Percentiles rank a stretch among this genome's conserved stretches.
phyloP scores from a whole-genome alignment of 2,113 vertebrate genomes.

The Triplophysa tibetana region DNA sequence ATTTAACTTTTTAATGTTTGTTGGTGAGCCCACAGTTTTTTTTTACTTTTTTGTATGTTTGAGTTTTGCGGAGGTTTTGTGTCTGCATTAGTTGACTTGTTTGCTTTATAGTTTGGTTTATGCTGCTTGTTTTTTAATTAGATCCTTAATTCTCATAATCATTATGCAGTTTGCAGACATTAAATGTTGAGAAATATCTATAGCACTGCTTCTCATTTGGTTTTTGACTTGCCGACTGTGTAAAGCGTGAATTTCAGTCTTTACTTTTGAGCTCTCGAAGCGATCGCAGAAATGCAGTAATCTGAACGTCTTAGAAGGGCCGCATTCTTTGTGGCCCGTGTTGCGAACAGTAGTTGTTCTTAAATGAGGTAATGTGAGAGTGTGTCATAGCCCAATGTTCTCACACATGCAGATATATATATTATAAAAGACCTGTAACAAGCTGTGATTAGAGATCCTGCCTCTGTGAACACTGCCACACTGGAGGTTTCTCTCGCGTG shows the following conservation, averaged over 20 bases:
- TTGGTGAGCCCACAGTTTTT: too few species aligned
- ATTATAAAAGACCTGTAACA: constrained; percentile 52
- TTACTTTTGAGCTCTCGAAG: constrained; percentile 19
- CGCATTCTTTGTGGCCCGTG: constrained; percentile 32
- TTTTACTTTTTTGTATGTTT: too few species aligned
- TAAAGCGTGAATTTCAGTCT: constrained; percentile 33
- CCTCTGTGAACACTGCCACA: constrained; percentile 53
- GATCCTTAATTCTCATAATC: neutral
- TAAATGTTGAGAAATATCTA: neutral
- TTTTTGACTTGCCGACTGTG: neutral
- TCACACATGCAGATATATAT: constrained; percentile 40
- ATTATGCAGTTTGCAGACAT: neutral
- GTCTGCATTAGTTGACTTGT: neutral
- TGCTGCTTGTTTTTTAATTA: neutral
- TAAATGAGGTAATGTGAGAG: constrained; percentile 43
- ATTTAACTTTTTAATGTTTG: too few species aligned
- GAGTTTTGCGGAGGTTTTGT: neutral
- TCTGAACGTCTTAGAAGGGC: constrained; percentile 30
- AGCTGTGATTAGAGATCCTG: constrained; percentile 47
- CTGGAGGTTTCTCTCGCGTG: constrained; percentile 41
- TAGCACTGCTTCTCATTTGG: neutral
- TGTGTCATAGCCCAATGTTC: constrained; percentile 39
- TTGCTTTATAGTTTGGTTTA: neutral
- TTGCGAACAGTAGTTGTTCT: constrained; percentile 27
- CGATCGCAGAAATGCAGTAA: constrained; percentile 36